Evolutionary conservation across 2,888 invertebrate genomes (phyloP).

Genomic region (Leptopilina syphax): DNA sequence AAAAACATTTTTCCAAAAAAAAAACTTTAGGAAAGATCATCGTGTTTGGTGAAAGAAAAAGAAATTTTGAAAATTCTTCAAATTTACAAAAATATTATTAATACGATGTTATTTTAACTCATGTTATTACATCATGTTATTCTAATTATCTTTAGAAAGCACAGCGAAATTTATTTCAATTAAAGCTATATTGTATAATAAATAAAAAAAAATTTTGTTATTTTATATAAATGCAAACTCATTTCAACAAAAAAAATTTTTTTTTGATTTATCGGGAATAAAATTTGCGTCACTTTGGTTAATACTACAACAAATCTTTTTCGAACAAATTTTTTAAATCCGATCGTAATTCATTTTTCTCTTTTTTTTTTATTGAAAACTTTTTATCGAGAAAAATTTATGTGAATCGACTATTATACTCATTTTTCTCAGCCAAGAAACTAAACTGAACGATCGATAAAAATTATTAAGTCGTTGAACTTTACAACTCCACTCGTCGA

Average conservation of each 20-base stretch:
- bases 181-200: not conserved
- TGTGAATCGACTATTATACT: constrained; percentile 14
- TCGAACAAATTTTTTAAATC: not conserved
- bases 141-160: constrained; percentile 22
- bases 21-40: no score
- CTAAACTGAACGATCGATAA: constrained; percentile 22
- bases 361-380: not conserved
- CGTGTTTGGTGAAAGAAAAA: constrained; percentile 40
- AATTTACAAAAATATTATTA: not conserved
- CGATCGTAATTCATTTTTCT: not conserved
- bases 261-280: not conserved
- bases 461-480: constrained; percentile 59
- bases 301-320: constrained; percentile 7
- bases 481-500: constrained; percentile 72
- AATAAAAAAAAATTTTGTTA: no score
- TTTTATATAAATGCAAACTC: not conserved
- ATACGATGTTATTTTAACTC: constrained; percentile 4
- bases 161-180: not conserved
- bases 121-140: not conserved
- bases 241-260: not conserved
- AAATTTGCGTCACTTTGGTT: not conserved
- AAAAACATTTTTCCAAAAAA: no score
- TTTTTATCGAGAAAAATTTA: constrained; percentile 9
- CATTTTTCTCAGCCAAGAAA: constrained; percentile 9
- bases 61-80: not conserved